A percentile compares a stretch with the other conserved stretches of the same genome.
These are phyloP conservation scores for Vireo altiloquus DNA, from an alignment of 2,113 vertebrate genomes.

Conservation along the genomic window DNA sequence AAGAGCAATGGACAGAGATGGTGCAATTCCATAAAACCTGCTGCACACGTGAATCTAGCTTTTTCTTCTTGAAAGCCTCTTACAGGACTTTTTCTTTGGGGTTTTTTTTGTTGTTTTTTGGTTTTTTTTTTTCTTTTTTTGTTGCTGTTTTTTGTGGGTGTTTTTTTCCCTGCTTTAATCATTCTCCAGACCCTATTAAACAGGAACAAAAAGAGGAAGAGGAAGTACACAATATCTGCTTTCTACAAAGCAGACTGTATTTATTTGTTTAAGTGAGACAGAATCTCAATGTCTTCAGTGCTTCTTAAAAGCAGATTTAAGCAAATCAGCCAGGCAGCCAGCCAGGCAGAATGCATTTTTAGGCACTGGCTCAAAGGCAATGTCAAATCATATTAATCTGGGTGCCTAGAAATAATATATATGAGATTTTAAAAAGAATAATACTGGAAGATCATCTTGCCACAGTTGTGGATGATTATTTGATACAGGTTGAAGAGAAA, in stretches of 20 bases:
- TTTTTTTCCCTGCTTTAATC: neutral
- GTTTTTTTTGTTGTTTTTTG: neutral
- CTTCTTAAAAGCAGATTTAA: conserved; percentile 39
- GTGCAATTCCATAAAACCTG: neutral
- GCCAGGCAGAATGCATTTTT: conserved; percentile 47
- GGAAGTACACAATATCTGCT: conserved; percentile 15
- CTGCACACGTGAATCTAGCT: neutral
- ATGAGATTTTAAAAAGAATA: neutral
- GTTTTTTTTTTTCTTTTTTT: no score
- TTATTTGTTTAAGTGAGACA: conserved; percentile 59
- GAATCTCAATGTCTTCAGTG: conserved; percentile 39
- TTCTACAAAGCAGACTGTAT: conserved; percentile 50
- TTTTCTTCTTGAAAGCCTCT: conserved; percentile 25
- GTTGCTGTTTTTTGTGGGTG: no score
- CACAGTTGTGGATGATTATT: neutral
- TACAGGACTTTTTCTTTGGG: neutral
- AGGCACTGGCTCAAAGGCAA: conserved; percentile 34
- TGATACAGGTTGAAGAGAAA: neutral
- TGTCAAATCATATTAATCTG: conserved; percentile 34
- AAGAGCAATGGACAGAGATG: neutral
- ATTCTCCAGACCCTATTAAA: neutral
- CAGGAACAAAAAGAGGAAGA: conserved; percentile 49
- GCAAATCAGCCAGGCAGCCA: conserved; percentile 30
- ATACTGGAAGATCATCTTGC: neutral
- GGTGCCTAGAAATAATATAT: conserved; percentile 24